These are phyloP conservation scores for Enteromius argenteus DNA, from an alignment of 2,797 vertebrate genomes.

Conservation along the genomic window DNA sequence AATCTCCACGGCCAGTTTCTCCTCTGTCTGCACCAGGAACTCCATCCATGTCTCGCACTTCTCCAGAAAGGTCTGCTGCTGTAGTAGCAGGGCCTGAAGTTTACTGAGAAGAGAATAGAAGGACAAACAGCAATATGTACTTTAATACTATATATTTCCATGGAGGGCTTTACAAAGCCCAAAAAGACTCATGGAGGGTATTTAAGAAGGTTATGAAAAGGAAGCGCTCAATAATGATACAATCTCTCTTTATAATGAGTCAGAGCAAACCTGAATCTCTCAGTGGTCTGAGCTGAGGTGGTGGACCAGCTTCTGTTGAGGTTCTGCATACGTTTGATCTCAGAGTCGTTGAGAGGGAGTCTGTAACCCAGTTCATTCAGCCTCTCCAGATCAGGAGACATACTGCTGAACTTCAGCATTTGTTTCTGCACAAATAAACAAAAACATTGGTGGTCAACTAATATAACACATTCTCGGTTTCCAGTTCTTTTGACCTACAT, in stretches of 20 bases:
- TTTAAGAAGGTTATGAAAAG: neutral
- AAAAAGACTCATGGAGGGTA: neutral
- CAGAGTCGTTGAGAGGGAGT: constrained; percentile 90
- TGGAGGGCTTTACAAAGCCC: neutral
- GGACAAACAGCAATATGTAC: neutral
- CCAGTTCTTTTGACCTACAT: too few species aligned
- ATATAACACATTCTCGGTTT: neutral
- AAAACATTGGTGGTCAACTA: neutral
- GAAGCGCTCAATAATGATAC: neutral
- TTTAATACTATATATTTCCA: neutral
- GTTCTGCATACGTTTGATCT: constrained; percentile 92
- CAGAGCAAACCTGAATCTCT: constrained; percentile 90
- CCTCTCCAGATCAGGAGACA: constrained; percentile 89
- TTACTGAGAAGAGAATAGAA: constrained; percentile 79
- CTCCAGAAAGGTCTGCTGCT: constrained; percentile 95
- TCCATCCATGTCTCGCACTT: constrained; percentile 99
- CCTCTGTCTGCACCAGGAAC: constrained; percentile 92
- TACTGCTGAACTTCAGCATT: constrained; percentile 92
- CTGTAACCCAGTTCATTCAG: constrained; percentile 92
- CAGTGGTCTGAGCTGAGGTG: constrained; percentile 89
- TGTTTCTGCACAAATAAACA: constrained; percentile 77
- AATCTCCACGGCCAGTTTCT: constrained; percentile 91
- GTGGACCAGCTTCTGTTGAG: constrained; percentile 91
- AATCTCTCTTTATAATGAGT: neutral
- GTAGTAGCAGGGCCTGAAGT: constrained; percentile 90